Percentiles rank a stretch among this genome's conserved stretches.
These are phyloP conservation scores for Embidobia sp. DNA, from an alignment of 2,888 invertebrate genomes.

Conservation along the genomic window DNA sequence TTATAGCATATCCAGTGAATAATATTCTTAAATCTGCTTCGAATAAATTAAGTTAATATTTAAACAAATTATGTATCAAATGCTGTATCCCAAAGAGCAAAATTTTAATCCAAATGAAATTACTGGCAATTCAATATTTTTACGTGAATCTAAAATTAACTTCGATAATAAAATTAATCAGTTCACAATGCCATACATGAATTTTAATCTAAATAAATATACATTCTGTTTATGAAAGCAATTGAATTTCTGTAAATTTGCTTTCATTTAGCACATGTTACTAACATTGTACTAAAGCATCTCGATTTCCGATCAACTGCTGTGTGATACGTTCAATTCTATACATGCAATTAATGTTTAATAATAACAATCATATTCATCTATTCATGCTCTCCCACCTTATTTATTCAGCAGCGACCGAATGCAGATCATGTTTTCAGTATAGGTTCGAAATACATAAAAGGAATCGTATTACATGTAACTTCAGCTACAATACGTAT, in stretches of 20 bases:
- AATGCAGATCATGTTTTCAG: conserved; percentile 46
- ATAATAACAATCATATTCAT: conserved; percentile 34
- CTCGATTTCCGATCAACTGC: conserved; percentile 8
- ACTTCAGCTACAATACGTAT: conserved; percentile 32
- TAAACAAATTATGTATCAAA: no score
- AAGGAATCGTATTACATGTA: conserved; percentile 54
- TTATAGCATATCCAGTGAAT: no score
- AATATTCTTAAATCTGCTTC: no score
- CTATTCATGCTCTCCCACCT: conserved; percentile 18
- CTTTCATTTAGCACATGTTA: conserved; percentile 8
- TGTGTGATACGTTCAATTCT: not conserved
- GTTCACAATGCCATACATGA: not conserved
- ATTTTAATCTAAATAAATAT: not conserved
- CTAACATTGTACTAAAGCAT: conserved; percentile 9
- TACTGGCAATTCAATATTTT: no score
- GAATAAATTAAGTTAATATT: no score
- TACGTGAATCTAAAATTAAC: no score
- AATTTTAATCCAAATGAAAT: no score
- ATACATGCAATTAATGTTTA: conserved; percentile 32
- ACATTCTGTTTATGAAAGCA: not conserved
- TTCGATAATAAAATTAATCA: no score
- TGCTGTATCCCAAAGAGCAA: no score
- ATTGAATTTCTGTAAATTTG: conserved; percentile 18
- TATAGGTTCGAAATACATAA: conserved; percentile 43
- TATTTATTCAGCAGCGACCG: conserved; percentile 39